Conservation (phyloP, 2,888 invertebrate species). For the Nomada hirtipes region DNA sequence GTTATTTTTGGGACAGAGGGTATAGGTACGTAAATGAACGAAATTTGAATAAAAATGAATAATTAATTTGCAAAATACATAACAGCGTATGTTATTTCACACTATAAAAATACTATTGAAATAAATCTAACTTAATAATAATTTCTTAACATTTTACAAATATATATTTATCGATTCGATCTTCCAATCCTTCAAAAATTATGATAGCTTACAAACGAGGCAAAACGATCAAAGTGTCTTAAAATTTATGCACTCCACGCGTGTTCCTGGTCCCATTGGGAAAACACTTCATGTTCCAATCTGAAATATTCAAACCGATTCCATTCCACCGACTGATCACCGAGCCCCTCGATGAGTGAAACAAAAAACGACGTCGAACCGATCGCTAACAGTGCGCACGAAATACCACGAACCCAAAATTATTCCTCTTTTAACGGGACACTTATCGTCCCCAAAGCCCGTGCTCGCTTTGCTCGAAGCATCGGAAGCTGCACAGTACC, state of each 20-base stretch:
- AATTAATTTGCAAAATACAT: no score
- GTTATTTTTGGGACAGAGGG: no score
- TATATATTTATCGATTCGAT: no score
- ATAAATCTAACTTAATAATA: no score
- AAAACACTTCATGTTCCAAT: conserved; percentile 3
- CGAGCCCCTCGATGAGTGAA: neutral
- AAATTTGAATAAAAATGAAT: no score
- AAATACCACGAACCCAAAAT: conserved; percentile 10
- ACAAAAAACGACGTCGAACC: neutral
- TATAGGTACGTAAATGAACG: no score
- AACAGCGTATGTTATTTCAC: no score
- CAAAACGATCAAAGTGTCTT: neutral
- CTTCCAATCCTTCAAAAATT: no score
- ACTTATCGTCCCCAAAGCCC: neutral
- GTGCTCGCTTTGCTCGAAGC: neutral
- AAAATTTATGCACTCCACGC: neutral
- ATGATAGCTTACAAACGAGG: neutral
- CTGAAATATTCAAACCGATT: conserved; percentile 16
- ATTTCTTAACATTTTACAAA: no score
- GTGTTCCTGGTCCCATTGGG: neutral
- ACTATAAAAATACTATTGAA: no score
- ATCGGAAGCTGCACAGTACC: neutral
- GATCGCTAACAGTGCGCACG: neutral
- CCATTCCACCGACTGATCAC: neutral
- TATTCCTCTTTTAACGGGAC: conserved; percentile 4